A percentile compares a stretch with the other conserved stretches of the same genome.
Evolutionary conservation across 1,140 invertebrate species (phyloP).

Genomic region (Zaprionus nigranus): DNA sequence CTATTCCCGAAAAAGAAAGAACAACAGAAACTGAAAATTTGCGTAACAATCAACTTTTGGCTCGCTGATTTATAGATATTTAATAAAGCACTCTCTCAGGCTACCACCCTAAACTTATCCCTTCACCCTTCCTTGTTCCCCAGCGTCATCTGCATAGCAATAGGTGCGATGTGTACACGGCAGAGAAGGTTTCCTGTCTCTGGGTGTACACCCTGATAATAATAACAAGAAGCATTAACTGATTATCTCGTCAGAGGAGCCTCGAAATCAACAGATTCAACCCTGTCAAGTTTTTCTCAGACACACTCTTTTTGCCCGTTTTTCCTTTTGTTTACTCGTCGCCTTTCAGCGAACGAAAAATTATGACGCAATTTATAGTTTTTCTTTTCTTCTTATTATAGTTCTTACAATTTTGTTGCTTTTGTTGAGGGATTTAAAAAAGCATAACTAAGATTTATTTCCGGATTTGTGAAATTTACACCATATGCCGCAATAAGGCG

Average conservation of each 20-base stretch:
- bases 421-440: conserved; percentile 56
- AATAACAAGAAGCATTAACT: conserved; percentile 70
- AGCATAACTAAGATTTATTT: conserved; percentile 81
- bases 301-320: conserved; percentile 32
- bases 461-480: conserved; percentile 76
- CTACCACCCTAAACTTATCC: not conserved
- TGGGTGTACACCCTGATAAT: conserved; percentile 59
- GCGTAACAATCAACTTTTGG: conserved; percentile 70
- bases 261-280: conserved; percentile 4
- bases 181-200: not conserved
- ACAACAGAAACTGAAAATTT: conserved; percentile 46
- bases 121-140: not conserved
- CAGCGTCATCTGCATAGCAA: conserved; percentile 38
- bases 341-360: conserved; percentile 49
- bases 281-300: conserved; percentile 58
- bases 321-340: conserved; percentile 55
- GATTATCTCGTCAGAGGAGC: conserved; percentile 46
- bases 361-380: conserved; percentile 83
- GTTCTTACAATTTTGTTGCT: conserved; percentile 2
- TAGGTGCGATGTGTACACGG: conserved; percentile 9
- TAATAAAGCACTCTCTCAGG: conserved; percentile 75
- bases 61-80: conserved; percentile 72
- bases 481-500: conserved; percentile 52
- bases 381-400: conserved; percentile 40
- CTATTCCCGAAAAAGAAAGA: conserved; percentile 16